A percentile compares a stretch with the other conserved stretches of the same genome.
Evolutionary conservation across 2,888 invertebrate genomes (phyloP).

Genomic region (Lamproptera curius): DNA sequence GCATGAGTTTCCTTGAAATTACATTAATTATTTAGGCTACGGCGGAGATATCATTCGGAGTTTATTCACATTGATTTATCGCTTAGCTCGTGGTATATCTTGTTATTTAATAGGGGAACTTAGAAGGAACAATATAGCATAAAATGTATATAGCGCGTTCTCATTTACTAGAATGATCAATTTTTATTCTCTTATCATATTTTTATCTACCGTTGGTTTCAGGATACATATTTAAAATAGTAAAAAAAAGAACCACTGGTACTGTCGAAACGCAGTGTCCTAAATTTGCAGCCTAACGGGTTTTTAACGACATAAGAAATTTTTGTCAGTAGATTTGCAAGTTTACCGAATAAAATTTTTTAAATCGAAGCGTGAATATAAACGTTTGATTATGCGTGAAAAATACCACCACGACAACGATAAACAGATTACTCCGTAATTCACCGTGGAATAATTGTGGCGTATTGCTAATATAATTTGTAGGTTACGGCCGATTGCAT

Average conservation of each 20-base stretch:
- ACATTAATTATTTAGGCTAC: constrained; percentile 17
- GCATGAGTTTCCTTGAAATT: constrained; percentile 10
- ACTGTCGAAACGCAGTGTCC: no score
- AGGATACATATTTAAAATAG: no score
- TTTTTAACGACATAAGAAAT: no score
- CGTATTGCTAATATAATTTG: constrained; percentile 5
- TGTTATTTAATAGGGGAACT: background rate
- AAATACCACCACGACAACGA: constrained; percentile 15
- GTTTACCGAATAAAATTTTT: no score
- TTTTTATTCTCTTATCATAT: no score
- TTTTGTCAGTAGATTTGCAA: no score
- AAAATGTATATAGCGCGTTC: no score
- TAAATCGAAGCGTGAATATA: background rate
- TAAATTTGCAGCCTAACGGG: no score
- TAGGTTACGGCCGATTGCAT: constrained; percentile 8
- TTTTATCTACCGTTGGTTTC: no score
- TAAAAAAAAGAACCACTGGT: no score
- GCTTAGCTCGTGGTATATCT: background rate
- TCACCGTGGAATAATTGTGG: constrained; percentile 12
- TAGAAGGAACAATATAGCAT: no score
- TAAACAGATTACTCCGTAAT: constrained; percentile 9
- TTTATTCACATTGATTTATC: constrained; percentile 17
- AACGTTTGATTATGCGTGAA: constrained; percentile 9
- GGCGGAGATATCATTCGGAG: constrained; percentile 8
- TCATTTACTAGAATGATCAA: no score